Percentiles rank a stretch among this genome's conserved stretches.
Conservation (phyloP, 2,888 invertebrate genomes). For the Drosophila nigricruria region DNA sequence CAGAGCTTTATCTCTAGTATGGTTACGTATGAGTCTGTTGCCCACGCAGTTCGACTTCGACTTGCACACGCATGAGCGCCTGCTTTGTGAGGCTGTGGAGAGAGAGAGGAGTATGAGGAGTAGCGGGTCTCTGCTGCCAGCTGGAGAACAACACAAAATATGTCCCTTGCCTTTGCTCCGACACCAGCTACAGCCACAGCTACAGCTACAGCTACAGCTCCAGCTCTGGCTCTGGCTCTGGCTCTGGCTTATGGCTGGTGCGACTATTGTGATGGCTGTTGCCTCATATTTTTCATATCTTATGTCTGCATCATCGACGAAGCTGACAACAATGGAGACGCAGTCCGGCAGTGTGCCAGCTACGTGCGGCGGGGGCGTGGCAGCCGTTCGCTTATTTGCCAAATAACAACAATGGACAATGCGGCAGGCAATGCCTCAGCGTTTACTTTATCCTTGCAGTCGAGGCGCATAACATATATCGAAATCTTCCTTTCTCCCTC, state of each 20-base stretch:
- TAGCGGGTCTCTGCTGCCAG: neutral
- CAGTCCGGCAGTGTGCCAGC: slow-evolving; percentile 10
- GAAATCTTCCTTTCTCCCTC: neutral
- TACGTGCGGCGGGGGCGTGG: neutral
- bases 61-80: slow-evolving; percentile 64
- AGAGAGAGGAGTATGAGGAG: neutral
- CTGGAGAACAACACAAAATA: slow-evolving; percentile 18
- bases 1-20: slow-evolving; percentile 23
- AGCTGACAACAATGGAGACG: slow-evolving; percentile 67
- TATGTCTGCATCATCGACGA: slow-evolving; percentile 76
- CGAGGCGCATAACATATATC: slow-evolving; percentile 31
- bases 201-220: neutral
- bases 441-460: slow-evolving; percentile 60
- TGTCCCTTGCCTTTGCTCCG: slow-evolving; percentile 53
- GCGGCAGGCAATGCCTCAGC: slow-evolving; percentile 18
- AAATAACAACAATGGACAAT: slow-evolving; percentile 72
- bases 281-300: slow-evolving; percentile 80
- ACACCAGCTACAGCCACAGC: neutral
- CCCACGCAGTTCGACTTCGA: slow-evolving; percentile 50
- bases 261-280: slow-evolving; percentile 73
- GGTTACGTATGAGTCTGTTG: slow-evolving; percentile 37
- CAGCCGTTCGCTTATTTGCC: slow-evolving; percentile 67
- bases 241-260: slow-evolving; percentile 4
- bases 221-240: neutral
- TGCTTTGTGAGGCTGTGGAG: slow-evolving; percentile 35